These are phyloP conservation scores for Monopterus albus DNA, from an alignment of 2,113 vertebrate species.

Conservation along the genomic window DNA sequence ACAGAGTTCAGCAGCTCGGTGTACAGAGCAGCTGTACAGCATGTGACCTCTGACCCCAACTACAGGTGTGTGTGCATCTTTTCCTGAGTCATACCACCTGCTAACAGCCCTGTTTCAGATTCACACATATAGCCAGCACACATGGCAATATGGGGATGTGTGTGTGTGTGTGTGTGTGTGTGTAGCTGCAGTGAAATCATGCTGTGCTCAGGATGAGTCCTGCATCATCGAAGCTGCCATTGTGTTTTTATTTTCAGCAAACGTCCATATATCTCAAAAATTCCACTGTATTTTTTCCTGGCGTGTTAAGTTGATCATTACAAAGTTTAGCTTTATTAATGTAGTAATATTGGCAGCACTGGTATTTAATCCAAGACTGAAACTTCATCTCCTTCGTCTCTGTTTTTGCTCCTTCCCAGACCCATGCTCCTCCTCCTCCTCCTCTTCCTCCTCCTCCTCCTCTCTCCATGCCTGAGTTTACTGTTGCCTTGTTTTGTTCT, in stretches of 20 bases:
- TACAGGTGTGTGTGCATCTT: constrained; percentile 50
- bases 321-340: too few relatives aligned
- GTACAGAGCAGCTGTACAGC: constrained; percentile 62
- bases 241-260: too few relatives aligned
- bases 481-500: constrained; percentile 45
- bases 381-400: neutral
- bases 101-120: constrained; percentile 21
- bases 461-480: constrained; percentile 19
- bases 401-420: constrained; percentile 18
- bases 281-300: too few relatives aligned
- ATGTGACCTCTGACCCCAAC: constrained; percentile 53
- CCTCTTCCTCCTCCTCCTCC: neutral
- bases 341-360: too few relatives aligned
- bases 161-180: neutral
- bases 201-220: too few relatives aligned
- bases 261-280: too few relatives aligned
- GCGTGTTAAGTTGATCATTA: too few relatives aligned
- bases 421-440: neutral
- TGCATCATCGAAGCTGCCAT: too few relatives aligned
- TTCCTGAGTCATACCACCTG: constrained; percentile 57
- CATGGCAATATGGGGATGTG: constrained; percentile 5
- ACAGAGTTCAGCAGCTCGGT: constrained; percentile 36
- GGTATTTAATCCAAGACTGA: too few relatives aligned
- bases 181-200: too few relatives aligned
- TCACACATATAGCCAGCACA: neutral